A percentile compares a stretch with the other conserved stretches of the same genome.
These are phyloP conservation scores for Caradrina kadenii DNA, from an alignment of 2,888 invertebrate genomes.

Conservation along the genomic window DNA sequence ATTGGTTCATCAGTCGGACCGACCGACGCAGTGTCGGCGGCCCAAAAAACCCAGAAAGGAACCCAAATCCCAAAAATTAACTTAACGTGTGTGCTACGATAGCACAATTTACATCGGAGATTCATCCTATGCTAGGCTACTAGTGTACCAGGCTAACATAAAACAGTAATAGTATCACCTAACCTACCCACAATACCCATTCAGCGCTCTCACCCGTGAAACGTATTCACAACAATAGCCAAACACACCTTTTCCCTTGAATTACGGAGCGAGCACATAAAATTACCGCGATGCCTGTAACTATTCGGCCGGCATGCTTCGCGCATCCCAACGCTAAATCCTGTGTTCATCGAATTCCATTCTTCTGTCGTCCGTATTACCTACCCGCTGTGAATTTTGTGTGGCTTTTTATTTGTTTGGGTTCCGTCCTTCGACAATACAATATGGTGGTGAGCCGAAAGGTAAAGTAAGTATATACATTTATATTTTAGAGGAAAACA, in stretches of 20 bases:
- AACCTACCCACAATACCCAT: neutral
- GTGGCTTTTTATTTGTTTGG: constrained; percentile 27
- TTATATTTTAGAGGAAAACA: too few species aligned
- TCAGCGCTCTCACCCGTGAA: constrained; percentile 20
- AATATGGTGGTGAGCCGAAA: too few species aligned
- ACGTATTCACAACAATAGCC: constrained; percentile 43
- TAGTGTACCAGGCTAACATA: too few species aligned
- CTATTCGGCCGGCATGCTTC: constrained; percentile 58
- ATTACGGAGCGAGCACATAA: constrained; percentile 54
- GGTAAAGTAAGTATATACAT: too few species aligned
- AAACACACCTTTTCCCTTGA: constrained; percentile 3
- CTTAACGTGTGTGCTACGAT: too few species aligned
- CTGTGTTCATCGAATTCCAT: constrained; percentile 68
- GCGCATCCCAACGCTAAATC: constrained; percentile 60
- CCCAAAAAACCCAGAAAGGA: too few species aligned
- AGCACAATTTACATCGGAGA: too few species aligned
- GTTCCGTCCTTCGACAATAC: constrained; percentile 22
- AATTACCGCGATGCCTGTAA: constrained; percentile 61
- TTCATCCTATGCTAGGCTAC: too few species aligned
- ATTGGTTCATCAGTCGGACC: too few species aligned
- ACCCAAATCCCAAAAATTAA: too few species aligned
- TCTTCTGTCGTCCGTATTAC: constrained; percentile 56
- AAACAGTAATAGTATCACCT: too few species aligned
- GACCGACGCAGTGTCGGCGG: too few species aligned
- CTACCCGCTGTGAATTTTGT: constrained; percentile 29